Percentiles rank a stretch among this genome's conserved stretches.
phyloP scores from a whole-genome alignment of 1,140 invertebrate genomes.

The Diorhabda carinulata region DNA sequence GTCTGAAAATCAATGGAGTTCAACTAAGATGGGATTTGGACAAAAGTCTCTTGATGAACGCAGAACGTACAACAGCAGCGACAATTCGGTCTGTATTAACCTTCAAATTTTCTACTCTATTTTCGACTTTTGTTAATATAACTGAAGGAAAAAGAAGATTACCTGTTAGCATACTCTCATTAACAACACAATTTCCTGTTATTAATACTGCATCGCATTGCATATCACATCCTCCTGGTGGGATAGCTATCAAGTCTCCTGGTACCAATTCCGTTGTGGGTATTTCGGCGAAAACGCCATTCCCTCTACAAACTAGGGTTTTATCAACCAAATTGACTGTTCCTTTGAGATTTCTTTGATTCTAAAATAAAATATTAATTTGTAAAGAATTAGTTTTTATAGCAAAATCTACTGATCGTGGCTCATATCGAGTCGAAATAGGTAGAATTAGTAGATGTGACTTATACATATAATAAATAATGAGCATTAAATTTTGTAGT shows the following conservation, averaged over 20 bases:
- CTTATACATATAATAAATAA: no score
- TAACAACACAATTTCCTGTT: conserved; percentile 85
- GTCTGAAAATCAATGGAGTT: conserved; percentile 43
- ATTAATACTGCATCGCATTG: conserved; percentile 88
- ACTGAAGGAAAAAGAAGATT: conserved; percentile 3
- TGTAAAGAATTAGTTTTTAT: background rate
- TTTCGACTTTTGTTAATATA: background rate
- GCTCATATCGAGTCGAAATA: no score
- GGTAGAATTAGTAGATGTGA: no score
- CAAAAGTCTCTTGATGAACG: background rate
- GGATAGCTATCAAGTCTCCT: conserved; percentile 89
- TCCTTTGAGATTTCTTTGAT: conserved; percentile 66
- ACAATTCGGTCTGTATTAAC: background rate
- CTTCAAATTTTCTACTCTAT: background rate
- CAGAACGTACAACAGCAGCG: background rate
- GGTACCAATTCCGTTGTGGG: conserved; percentile 73
- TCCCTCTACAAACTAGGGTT: conserved; percentile 52
- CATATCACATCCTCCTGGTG: conserved; percentile 77
- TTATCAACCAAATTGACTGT: conserved; percentile 65
- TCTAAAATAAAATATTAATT: conserved; percentile 50
- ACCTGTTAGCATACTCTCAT: conserved; percentile 96
- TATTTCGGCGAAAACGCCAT: conserved; percentile 32
- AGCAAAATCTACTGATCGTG: background rate
- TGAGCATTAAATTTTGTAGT: no score
- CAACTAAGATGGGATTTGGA: background rate